Evolutionary conservation across 2,113 vertebrate species (phyloP).

Genomic region (Lichenostomus cassidix): DNA sequence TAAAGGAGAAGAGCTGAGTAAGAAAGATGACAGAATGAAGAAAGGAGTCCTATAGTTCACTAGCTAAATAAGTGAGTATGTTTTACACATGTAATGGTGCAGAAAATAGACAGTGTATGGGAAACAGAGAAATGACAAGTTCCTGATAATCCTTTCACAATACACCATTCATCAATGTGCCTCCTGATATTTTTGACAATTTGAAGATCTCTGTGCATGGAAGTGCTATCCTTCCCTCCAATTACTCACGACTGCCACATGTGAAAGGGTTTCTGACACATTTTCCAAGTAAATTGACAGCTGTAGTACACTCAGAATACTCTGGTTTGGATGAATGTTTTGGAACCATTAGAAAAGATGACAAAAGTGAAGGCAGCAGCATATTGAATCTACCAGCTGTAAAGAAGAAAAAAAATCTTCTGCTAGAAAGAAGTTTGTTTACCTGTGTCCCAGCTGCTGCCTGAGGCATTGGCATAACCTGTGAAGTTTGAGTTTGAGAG

Average conservation of each 20-base stretch:
- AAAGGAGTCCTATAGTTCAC: not conserved
- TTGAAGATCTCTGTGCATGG: not conserved
- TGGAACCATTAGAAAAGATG: slow-evolving; percentile 17
- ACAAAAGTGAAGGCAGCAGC: slow-evolving; percentile 18
- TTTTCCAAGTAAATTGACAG: not conserved
- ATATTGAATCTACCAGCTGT: slow-evolving; percentile 2
- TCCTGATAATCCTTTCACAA: not conserved
- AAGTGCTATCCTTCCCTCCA: not conserved
- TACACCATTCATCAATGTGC: not conserved
- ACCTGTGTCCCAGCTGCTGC: slow-evolving; percentile 76
- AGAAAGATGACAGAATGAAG: slow-evolving; percentile 14
- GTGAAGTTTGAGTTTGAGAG: slow-evolving; percentile 68
- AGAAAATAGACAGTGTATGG: not conserved
- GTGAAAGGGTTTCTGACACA: not conserved
- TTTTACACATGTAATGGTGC: not conserved
- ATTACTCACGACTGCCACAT: not conserved
- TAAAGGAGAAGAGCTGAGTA: slow-evolving; percentile 8
- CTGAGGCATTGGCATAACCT: slow-evolving; percentile 73
- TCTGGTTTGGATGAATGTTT: not conserved
- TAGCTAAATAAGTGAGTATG: not conserved
- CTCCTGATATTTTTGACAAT: not conserved
- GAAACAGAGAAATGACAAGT: not conserved
- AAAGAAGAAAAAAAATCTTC: not conserved
- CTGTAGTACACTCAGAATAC: not conserved
- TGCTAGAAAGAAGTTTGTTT: slow-evolving; percentile 34